These are phyloP conservation scores for Hippocampus barbouri DNA, from an alignment of 2,113 vertebrate genomes.

Conservation along the genomic window DNA sequence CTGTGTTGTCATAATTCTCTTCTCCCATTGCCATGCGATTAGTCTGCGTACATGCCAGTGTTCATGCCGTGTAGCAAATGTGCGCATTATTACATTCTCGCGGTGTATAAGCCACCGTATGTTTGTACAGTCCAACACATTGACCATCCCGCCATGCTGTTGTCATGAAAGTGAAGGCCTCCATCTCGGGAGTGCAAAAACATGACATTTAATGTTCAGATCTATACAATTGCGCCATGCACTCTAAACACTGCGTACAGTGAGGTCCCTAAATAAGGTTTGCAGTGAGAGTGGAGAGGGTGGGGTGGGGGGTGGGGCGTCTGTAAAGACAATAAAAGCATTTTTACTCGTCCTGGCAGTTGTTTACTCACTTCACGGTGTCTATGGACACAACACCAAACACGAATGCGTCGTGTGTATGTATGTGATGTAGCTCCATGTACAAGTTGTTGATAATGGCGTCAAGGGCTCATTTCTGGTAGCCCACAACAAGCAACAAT, in stretches of 20 bases:
- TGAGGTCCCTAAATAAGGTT: neutral
- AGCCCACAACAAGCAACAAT: no score
- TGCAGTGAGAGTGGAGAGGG: neutral
- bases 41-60: constrained; percentile 16
- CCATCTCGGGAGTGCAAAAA: neutral
- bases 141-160: neutral
- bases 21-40: constrained; percentile 15
- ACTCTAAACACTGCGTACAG: neutral
- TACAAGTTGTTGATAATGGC: neutral
- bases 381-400: no score
- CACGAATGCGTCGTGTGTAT: no score
- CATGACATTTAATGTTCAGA: neutral
- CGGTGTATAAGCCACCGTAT: neutral
- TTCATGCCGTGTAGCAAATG: constrained; percentile 3
- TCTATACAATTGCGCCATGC: neutral
- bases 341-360: neutral
- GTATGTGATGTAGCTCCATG: no score
- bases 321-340: neutral
- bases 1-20: constrained; percentile 13
- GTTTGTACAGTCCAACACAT: neutral
- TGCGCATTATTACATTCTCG: constrained; percentile 6
- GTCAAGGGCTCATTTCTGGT: no score
- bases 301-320: no score
- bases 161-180: neutral
- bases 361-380: no score